Percentiles rank a stretch among this genome's conserved stretches.
These are phyloP conservation scores for Aphidius gifuensis DNA, from an alignment of 1,140 invertebrate genomes.

Conservation along the genomic window DNA sequence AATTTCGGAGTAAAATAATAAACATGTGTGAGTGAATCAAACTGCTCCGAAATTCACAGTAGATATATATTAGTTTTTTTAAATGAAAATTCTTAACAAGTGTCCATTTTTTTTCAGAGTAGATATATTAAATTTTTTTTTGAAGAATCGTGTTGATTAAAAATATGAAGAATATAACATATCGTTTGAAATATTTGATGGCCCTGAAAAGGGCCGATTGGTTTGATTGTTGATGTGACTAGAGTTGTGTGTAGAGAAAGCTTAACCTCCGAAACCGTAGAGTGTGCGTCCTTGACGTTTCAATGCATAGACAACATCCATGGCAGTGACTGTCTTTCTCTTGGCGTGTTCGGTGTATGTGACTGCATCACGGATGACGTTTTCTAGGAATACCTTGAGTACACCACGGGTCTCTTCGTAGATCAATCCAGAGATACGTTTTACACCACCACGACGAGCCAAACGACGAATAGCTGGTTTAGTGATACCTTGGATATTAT, in stretches of 20 bases:
- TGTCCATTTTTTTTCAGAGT: too few species aligned
- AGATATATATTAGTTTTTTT: too few species aligned
- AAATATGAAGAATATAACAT: constrained; percentile 22
- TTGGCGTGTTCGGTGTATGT: constrained; percentile 7
- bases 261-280: constrained; percentile 8
- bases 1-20: too few species aligned
- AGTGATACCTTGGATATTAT: constrained; percentile 1
- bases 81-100: too few species aligned
- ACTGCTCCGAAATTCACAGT: too few species aligned
- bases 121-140: too few species aligned
- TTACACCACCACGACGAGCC: constrained; percentile 4
- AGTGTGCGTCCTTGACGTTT: constrained; percentile 7
- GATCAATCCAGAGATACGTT: constrained; percentile 5
- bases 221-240: background rate
- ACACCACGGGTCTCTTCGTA: constrained; percentile 8
- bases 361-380: constrained; percentile 7
- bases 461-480: constrained; percentile 3
- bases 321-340: constrained; percentile 2
- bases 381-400: background rate
- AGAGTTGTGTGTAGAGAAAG: background rate
- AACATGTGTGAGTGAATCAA: too few species aligned
- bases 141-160: constrained; percentile 26
- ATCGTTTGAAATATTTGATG: constrained; percentile 4
- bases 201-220: constrained; percentile 17
- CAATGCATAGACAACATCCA: constrained; percentile 1